Evolutionary conservation across 2,888 invertebrate genomes (phyloP), one percentile per base, ranked within the genome.

Genomic region (Cylindroiulus punctatus): DNA sequence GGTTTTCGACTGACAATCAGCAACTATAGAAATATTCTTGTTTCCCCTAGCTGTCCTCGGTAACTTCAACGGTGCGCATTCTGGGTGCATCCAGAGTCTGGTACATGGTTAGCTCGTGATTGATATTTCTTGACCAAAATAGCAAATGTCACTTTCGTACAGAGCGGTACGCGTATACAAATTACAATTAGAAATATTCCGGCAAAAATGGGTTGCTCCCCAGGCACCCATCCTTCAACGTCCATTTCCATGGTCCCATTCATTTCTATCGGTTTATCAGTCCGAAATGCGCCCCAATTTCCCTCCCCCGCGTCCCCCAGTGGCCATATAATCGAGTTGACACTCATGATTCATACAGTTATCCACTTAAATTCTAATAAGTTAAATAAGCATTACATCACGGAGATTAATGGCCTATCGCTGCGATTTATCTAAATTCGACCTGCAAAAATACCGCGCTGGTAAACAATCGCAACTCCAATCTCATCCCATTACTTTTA

Each of bases 311-410:
- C 40, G 19, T 82, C 40, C 82, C 82, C 42, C 36, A 42, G 82
- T 36, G 82, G 42, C 82, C 82, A 36, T 82, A 65, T 65, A 65
- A 65, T 65, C 65, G 65, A 82, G 82, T 82, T 36, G 36, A 42
- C 82, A 82, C 82, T 82, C 82, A 82, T 82, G 82, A 82, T 82
- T 82, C 82, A 82, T 82, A 36, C 82, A 36, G 82, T 82, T 82
- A 82, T 82, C 82, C 82, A 82, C 36, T 82, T 82, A 82, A 82
- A 82, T 42, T 82, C 36, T 82, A 82, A 82, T 82, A 82, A 82
- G 82, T 82, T 82, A 82, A 82, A 82, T 82, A 82, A 82, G 36
- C 82, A 82, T 82, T 82, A 42, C 82, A 36, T 82, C 82, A 82
- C 42, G 40, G 42, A 82, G 82, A 82, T 82, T 36, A 82, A 82